Evolutionary conservation across 2,888 invertebrate species (phyloP), one percentile per base, ranked within the genome.

Genomic region (Embidobia sp.): DNA sequence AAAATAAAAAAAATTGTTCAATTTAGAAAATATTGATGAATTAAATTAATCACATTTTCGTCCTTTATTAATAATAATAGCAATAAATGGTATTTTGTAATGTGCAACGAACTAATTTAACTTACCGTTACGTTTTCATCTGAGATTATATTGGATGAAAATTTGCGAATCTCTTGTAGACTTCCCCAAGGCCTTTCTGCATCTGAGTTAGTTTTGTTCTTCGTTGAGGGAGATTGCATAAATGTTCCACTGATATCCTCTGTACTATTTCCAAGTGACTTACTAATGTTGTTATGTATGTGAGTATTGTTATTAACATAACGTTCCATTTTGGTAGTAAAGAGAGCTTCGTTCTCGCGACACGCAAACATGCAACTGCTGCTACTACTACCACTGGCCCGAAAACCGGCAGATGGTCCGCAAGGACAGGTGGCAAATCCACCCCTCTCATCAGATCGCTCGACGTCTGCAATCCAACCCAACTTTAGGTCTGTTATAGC

Each of bases 401-500:
- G 53, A 72, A 70, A 57, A 48, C 44, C 44, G 59, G 74, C 81
- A 81, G 81, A 79, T 81, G 81, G 81, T 53, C 79, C 76, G 18
- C 63, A 79, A 48, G 81, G 80, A 74, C 81, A 81, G 81, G 79
- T 80, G 81, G 79, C 75, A 69, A 80, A 48, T 31, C 51, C 51
- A 64, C 51, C 66, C 57, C 74, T 79, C 78, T 78, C 80, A 75
- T 73, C 80, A 22, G 19, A n/a, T 26, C 53, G 15, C 10, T 55
- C 67, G 26, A 11, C 31, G 29, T 57, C 67, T 33, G 42, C 44
- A 15, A 78, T 83, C 77, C 72, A 67, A 22, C 69, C 84, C 87
- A 88, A 88, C 40, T 83, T 82, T 16, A 92, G 91, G 86, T 93
- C 93, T 1, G 94, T 93, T 91, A 94, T 93, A 1, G 93, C 94